phyloP scores from a whole-genome alignment of 2,797 vertebrate species.

The Rhinophrynus dorsalis region DNA sequence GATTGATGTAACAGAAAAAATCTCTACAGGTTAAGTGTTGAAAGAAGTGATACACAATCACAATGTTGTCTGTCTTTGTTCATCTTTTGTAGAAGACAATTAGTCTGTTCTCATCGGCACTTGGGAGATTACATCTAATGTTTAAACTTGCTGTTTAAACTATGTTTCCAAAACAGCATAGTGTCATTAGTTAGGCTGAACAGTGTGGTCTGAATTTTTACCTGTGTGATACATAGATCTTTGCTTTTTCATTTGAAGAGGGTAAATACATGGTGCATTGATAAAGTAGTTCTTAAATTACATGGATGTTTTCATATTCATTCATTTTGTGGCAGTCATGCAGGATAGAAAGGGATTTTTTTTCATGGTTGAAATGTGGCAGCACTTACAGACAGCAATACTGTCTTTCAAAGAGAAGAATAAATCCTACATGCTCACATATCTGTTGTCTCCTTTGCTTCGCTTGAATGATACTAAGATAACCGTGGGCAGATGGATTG shows the following conservation, averaged over 20 bases:
- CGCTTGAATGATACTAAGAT: constrained; percentile 72
- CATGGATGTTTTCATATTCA: constrained; percentile 38
- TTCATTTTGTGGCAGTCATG: constrained; percentile 48
- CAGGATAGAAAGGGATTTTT: constrained; percentile 44
- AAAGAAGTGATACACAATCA: constrained; percentile 57
- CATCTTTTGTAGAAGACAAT: constrained; percentile 57
- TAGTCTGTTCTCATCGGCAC: constrained; percentile 52
- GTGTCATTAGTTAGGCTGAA: constrained; percentile 52
- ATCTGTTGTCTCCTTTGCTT: constrained; percentile 62
- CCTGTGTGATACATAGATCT: background rate
- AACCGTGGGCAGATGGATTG: constrained; percentile 67
- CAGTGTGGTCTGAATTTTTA: constrained; percentile 51
- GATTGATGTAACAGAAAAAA: constrained; percentile 47
- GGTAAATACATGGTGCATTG: constrained; percentile 49
- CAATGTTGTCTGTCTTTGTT: constrained; percentile 58
- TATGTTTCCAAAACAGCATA: constrained; percentile 55
- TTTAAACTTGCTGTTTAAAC: constrained; percentile 55
- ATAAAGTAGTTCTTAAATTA: constrained; percentile 42
- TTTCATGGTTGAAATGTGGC: constrained; percentile 46
- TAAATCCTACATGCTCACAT: constrained; percentile 58
- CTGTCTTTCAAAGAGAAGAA: constrained; percentile 62
- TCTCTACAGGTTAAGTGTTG: constrained; percentile 51
- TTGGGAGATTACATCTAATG: constrained; percentile 53
- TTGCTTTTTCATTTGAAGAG: constrained; percentile 27
- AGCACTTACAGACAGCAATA: constrained; percentile 51